Evolutionary conservation across 1,140 invertebrate species (phyloP).

Genomic region (Drosophila novamexicana): DNA sequence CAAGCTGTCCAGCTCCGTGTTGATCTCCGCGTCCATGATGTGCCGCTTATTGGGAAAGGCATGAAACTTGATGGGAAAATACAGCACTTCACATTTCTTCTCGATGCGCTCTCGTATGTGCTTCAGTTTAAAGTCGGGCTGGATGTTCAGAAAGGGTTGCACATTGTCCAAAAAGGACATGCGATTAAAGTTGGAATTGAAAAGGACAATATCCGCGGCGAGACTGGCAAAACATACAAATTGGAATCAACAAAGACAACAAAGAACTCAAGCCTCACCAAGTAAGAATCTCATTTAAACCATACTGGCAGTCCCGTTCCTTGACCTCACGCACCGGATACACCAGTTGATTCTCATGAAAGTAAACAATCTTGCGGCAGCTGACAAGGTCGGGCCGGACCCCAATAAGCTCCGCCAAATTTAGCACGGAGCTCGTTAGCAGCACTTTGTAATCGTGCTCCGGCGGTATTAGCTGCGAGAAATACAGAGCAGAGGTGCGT

Average conservation of each 20-base stretch:
- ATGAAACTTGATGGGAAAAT: conserved; percentile 88
- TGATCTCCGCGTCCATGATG: conserved; percentile 33
- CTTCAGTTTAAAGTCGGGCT: conserved; percentile 88
- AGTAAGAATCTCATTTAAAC: conserved; percentile 91
- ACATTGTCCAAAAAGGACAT: conserved; percentile 89
- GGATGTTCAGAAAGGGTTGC: conserved; percentile 87
- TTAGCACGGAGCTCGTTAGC: conserved; percentile 90
- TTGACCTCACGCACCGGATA: conserved; percentile 89
- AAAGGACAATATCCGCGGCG: conserved; percentile 89
- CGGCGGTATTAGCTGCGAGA: conserved; percentile 87
- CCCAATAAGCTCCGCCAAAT: conserved; percentile 89
- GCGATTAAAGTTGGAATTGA: conserved; percentile 90
- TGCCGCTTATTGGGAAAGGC: conserved; percentile 65
- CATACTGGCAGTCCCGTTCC: conserved; percentile 91
- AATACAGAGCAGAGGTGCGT: conserved; percentile 88
- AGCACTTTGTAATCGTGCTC: conserved; percentile 86
- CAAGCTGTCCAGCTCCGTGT: conserved; percentile 76
- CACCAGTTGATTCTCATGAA: conserved; percentile 92
- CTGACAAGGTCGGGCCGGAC: conserved; percentile 87
- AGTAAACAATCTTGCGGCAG: conserved; percentile 89
- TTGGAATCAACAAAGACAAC: not conserved
- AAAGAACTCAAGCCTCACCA: conserved; percentile 85
- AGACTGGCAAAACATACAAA: conserved; percentile 84
- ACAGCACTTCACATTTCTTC: conserved; percentile 88
- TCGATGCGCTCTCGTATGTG: conserved; percentile 86